phyloP scores from a whole-genome alignment of 2,113 vertebrate species.

The Oenanthe oenanthe region DNA sequence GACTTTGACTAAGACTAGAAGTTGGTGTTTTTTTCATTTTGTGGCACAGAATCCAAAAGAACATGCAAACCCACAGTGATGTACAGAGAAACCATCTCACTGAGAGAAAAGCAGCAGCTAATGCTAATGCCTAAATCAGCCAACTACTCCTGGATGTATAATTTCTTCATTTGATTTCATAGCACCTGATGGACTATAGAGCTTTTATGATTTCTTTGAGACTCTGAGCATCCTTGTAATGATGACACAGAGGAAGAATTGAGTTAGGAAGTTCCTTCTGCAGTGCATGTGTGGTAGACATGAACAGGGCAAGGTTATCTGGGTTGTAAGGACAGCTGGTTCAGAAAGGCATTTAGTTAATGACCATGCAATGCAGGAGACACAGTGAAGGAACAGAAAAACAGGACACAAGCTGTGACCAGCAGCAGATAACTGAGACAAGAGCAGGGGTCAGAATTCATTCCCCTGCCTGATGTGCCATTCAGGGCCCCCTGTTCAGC shows the following conservation, averaged over 20 bases:
- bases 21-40: background rate
- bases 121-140: background rate
- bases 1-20: background rate
- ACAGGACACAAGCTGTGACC: background rate
- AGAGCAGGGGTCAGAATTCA: background rate
- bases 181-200: background rate
- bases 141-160: background rate
- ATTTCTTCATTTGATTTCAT: background rate
- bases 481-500: background rate
- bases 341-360: background rate
- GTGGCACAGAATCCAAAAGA: background rate
- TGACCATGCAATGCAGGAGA: background rate
- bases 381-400: background rate
- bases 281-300: background rate
- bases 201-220: background rate
- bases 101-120: background rate
- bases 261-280: background rate
- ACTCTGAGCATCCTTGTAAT: background rate
- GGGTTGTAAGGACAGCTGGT: background rate
- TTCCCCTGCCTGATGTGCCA: rapidly evolving
- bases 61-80: background rate
- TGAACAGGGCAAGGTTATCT: background rate
- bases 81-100: background rate
- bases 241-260: background rate
- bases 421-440: background rate